Evolutionary conservation across 2,797 vertebrate species (phyloP).

Genomic region (Melanotaenia trifasciata): DNA sequence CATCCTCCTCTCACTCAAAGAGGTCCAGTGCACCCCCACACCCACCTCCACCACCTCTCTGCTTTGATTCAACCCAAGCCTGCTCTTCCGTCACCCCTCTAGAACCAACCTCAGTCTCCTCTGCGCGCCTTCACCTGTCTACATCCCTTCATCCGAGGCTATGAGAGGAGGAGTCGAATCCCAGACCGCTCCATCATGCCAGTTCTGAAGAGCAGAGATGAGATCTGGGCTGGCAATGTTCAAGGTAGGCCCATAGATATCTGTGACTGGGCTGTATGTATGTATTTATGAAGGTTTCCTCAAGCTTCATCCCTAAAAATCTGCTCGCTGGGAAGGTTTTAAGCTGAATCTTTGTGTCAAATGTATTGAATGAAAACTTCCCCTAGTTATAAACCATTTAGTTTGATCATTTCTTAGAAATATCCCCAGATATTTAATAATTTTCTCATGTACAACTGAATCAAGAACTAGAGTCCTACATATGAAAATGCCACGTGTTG

Average conservation of each 20-base stretch:
- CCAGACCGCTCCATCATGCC: slow-evolving; percentile 88
- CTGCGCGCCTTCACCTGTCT: slow-evolving; percentile 76
- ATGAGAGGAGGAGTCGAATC: slow-evolving; percentile 86
- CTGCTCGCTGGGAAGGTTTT: not conserved
- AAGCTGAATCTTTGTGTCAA: not conserved
- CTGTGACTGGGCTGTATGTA: not conserved
- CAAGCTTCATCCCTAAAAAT: no score
- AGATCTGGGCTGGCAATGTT: slow-evolving; percentile 88
- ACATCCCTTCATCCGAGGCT: slow-evolving; percentile 85
- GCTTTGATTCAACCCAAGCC: slow-evolving; percentile 24
- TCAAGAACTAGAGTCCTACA: not conserved
- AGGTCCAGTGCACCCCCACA: not conserved
- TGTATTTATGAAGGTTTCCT: no score
- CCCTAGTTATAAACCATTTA: no score
- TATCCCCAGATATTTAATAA: no score
- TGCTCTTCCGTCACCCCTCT: slow-evolving; percentile 16
- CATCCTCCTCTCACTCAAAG: not conserved
- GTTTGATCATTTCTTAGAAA: no score
- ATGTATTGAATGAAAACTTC: not conserved
- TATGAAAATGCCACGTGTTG: not conserved
- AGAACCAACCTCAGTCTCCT: slow-evolving; percentile 52
- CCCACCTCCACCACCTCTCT: slow-evolving; percentile 12
- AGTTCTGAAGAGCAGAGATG: slow-evolving; percentile 86
- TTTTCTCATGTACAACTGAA: not conserved
- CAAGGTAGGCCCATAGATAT: slow-evolving; percentile 80